A percentile compares a stretch with the other conserved stretches of the same genome.
Evolutionary conservation across 2,888 invertebrate genomes (phyloP).

Genomic region (Hymenopus coronatus): DNA sequence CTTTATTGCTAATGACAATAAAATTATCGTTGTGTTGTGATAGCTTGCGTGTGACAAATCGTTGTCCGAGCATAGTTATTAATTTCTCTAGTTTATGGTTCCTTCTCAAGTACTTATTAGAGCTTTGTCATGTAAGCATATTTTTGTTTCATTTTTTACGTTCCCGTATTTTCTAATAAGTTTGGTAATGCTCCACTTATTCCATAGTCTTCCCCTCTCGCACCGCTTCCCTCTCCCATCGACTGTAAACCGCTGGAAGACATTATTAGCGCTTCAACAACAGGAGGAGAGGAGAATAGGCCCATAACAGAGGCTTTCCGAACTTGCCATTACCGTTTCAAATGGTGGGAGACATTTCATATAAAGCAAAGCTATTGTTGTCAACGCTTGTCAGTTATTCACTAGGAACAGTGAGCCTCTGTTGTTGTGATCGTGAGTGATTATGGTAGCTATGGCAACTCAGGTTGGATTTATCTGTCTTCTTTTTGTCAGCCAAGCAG

Average conservation of each 20-base stretch:
- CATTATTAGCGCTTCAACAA: conserved; percentile 4
- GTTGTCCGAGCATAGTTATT: not conserved
- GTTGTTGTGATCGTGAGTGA: not conserved
- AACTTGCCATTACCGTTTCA: not conserved
- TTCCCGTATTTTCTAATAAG: not conserved
- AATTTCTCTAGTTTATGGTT: not conserved
- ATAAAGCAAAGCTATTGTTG: not conserved
- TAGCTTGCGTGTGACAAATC: not conserved
- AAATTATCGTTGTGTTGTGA: not conserved
- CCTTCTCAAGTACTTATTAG: not conserved
- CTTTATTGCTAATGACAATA: not conserved
- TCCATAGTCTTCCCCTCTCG: not conserved
- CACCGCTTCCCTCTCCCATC: not conserved
- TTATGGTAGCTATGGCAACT: not conserved
- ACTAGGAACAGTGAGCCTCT: not conserved
- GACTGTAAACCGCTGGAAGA: not conserved
- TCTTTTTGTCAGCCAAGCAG: not conserved
- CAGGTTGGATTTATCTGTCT: not conserved
- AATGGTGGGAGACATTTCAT: conserved; percentile 2
- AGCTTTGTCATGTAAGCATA: not conserved
- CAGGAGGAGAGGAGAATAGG: not conserved
- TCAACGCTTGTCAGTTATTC: not conserved
- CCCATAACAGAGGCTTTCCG: not conserved
- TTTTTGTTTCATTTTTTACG: not conserved
- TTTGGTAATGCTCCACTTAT: conserved; percentile 15